Percentiles rank a stretch among this genome's conserved stretches.
Evolutionary conservation across 2,888 invertebrate genomes (phyloP).

Genomic region (Drosophila fulvimacula): DNA sequence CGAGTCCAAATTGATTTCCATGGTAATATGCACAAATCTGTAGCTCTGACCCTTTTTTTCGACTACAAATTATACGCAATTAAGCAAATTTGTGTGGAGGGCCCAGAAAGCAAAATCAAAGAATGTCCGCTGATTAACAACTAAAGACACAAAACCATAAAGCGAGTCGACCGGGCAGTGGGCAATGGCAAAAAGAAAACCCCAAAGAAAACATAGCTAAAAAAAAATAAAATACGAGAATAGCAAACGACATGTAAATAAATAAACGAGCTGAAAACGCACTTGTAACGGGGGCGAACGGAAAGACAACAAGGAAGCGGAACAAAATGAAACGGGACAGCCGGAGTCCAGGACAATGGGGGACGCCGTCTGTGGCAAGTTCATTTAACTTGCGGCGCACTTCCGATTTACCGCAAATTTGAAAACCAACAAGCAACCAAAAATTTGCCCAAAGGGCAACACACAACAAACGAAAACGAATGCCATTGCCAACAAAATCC

Average conservation of each 20-base stretch:
- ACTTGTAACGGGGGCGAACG: constrained; percentile 40
- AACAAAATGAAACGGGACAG: constrained; percentile 30
- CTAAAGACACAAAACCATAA: constrained; percentile 58
- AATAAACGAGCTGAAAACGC: constrained; percentile 62
- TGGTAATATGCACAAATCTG: constrained; percentile 39
- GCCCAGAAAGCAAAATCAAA: constrained; percentile 55
- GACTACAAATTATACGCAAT: constrained; percentile 79
- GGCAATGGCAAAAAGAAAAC: background rate
- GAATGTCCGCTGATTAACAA: constrained; percentile 69
- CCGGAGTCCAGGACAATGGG: constrained; percentile 52
- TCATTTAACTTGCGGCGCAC: constrained; percentile 79
- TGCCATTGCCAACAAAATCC: constrained; percentile 50
- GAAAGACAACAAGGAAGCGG: constrained; percentile 66
- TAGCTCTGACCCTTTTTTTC: constrained; percentile 39
- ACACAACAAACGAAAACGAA: constrained; percentile 34
- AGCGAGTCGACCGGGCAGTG: constrained; percentile 30
- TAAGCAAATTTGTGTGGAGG: constrained; percentile 77
- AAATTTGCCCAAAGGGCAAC: constrained; percentile 69
- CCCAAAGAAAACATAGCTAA: constrained; percentile 16
- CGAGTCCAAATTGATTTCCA: constrained; percentile 57
- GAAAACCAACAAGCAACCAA: constrained; percentile 78
- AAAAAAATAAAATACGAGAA: constrained; percentile 39
- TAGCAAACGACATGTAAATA: constrained; percentile 71
- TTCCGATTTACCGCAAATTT: constrained; percentile 81
- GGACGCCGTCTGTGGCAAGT: constrained; percentile 62